These are phyloP conservation scores for Brachirus orientalis DNA, from an alignment of 2,113 vertebrate genomes.

Conservation along the genomic window DNA sequence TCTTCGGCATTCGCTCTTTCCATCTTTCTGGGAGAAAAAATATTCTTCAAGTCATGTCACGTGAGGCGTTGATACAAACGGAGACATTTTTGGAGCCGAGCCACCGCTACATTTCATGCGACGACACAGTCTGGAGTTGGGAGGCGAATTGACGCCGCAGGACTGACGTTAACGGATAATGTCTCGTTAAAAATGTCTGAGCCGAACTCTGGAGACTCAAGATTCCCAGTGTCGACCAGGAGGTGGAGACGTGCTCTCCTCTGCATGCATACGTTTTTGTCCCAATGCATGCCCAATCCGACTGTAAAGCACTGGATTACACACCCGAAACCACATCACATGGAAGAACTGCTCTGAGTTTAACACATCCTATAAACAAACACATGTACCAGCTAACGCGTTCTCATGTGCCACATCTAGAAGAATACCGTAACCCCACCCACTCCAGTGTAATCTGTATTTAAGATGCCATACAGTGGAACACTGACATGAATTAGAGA, in stretches of 20 bases:
- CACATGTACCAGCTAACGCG: slow-evolving; percentile 19
- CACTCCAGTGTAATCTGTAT: not conserved
- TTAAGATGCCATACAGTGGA: slow-evolving; percentile 7
- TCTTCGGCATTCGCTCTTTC: too few species aligned
- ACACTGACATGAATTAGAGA: too few species aligned
- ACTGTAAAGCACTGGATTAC: slow-evolving; percentile 53
- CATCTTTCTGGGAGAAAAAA: too few species aligned
- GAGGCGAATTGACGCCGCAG: slow-evolving; percentile 2
- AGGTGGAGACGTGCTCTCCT: not conserved
- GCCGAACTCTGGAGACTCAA: slow-evolving; percentile 36
- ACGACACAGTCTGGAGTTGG: not conserved
- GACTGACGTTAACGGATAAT: not conserved
- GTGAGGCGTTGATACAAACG: too few species aligned
- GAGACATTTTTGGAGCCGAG: not conserved
- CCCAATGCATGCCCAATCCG: slow-evolving; percentile 40
- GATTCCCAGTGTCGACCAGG: slow-evolving; percentile 16
- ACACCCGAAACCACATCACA: not conserved
- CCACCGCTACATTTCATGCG: not conserved
- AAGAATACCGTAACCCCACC: too few species aligned
- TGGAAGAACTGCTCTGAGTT: not conserved
- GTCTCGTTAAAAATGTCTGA: too few species aligned
- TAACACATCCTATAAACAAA: not conserved
- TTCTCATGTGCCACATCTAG: slow-evolving; percentile 22
- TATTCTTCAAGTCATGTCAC: too few species aligned
- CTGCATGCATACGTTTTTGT: slow-evolving; percentile 33